Percentiles rank a stretch among this genome's conserved stretches.
phyloP scores from a whole-genome alignment of 2,888 invertebrate genomes.

The Phasia obesa region DNA sequence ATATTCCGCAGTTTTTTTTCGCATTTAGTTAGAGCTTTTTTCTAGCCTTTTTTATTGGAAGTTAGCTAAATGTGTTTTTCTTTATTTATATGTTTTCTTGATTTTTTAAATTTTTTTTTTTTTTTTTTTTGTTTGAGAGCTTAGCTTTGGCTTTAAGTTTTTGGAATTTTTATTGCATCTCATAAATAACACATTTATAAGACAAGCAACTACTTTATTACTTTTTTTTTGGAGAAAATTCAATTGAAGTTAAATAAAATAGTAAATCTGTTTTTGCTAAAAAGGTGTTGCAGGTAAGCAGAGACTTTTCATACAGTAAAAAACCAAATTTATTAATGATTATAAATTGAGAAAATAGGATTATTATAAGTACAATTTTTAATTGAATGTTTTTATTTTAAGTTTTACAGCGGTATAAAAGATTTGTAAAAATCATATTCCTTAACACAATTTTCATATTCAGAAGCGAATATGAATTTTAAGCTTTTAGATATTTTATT shows the following conservation, averaged over 20 bases:
- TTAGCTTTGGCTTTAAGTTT: constrained; percentile 36
- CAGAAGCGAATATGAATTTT: no score
- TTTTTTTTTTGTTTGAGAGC: constrained; percentile 27
- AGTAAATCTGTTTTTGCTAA: neutral
- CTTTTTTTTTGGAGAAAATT: constrained; percentile 30
- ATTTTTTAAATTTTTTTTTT: constrained; percentile 19
- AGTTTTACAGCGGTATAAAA: no score
- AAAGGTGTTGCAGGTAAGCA: neutral
- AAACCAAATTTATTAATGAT: neutral
- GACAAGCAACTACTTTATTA: constrained; percentile 66
- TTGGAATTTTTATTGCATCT: constrained; percentile 73
- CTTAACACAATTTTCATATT: no score
- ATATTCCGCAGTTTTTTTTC: constrained; percentile 38
- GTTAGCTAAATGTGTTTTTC: constrained; percentile 36
- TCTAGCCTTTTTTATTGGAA: neutral
- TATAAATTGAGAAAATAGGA: no score
- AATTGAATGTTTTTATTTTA: no score
- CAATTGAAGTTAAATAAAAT: constrained; percentile 36
- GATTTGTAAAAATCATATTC: no score
- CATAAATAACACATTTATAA: constrained; percentile 73
- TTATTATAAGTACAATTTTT: no score
- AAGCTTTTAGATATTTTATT: no score
- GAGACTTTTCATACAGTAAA: constrained; percentile 2
- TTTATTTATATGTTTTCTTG: constrained; percentile 29
- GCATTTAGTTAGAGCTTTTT: constrained; percentile 15